Percentiles rank a stretch among this genome's conserved stretches.
Conservation (phyloP, 2,888 invertebrate species). For the Cistogaster globosa region DNA sequence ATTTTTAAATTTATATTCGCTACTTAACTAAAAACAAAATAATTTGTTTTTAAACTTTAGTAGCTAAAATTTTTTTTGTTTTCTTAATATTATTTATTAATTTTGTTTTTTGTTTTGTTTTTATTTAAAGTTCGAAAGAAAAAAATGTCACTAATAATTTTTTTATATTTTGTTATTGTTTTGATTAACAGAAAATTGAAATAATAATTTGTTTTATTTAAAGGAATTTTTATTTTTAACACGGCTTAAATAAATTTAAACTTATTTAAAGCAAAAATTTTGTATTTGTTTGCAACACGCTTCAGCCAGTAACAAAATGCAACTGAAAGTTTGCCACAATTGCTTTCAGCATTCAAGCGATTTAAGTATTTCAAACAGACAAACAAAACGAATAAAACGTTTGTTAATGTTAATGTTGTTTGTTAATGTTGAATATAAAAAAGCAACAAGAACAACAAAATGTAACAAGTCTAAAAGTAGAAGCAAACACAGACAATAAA, state of each 20-base stretch:
- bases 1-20: not conserved
- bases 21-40: not conserved
- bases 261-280: not conserved
- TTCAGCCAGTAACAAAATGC: conserved; percentile 76
- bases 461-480: conserved; percentile 66
- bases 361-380: conserved; percentile 62
- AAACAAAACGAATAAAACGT: conserved; percentile 54
- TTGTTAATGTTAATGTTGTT: no score
- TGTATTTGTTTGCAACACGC: conserved; percentile 65
- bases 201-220: not conserved
- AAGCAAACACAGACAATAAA: conserved; percentile 23
- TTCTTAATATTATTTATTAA: not conserved
- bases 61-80: not conserved
- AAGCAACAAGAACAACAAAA: conserved; percentile 62
- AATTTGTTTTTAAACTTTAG: not conserved
- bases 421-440: conserved; percentile 35
- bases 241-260: not conserved
- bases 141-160: conserved; percentile 1
- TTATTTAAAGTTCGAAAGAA: not conserved
- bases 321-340: conserved; percentile 73
- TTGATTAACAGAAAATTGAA: conserved; percentile 4
- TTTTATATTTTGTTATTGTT: not conserved
- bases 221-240: not conserved
- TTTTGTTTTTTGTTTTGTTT: conserved; percentile 12
- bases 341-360: conserved; percentile 72